Conservation (phyloP, 1,140 invertebrate species). For the Halictus rubicundus region DNA sequence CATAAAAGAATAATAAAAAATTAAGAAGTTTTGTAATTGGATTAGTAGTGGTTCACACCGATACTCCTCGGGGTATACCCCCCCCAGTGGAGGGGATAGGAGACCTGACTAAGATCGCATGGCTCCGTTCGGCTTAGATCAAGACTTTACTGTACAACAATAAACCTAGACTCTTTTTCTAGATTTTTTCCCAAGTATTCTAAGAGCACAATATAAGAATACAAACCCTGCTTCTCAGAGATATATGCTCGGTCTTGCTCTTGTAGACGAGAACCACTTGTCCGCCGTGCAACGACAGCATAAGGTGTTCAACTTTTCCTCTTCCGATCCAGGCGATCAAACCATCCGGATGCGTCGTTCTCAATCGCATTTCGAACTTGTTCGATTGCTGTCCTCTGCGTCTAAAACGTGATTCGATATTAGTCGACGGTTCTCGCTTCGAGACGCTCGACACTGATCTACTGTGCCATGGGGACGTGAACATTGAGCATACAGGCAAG, state of each 20-base stretch:
- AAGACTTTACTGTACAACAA: too few species aligned
- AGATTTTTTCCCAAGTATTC: too few species aligned
- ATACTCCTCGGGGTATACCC: too few species aligned
- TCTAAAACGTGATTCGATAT: constrained; percentile 64
- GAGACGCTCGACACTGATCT: constrained; percentile 24
- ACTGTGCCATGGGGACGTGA: constrained; percentile 11
- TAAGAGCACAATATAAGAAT: not conserved
- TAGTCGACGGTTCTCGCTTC: fast-evolving
- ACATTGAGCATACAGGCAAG: constrained; percentile 29
- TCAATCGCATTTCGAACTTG: constrained; percentile 84
- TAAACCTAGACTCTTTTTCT: too few species aligned
- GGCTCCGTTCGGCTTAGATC: too few species aligned
- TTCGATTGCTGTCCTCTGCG: constrained; percentile 83
- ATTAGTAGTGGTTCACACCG: too few species aligned
- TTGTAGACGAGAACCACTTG: constrained; percentile 82
- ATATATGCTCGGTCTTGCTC: constrained; percentile 76
- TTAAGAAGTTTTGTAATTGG: too few species aligned
- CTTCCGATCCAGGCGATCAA: constrained; percentile 85
- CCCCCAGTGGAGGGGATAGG: too few species aligned
- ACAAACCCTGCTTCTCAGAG: constrained; percentile 80
- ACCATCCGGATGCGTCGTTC: constrained; percentile 82
- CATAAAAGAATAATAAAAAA: too few species aligned
- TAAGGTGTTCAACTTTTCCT: constrained; percentile 78
- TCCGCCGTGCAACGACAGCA: constrained; percentile 78
- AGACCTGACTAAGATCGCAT: too few species aligned